Conservation (phyloP, 2,797 vertebrate species). For the Tragelaphus eurycerus region DNA sequence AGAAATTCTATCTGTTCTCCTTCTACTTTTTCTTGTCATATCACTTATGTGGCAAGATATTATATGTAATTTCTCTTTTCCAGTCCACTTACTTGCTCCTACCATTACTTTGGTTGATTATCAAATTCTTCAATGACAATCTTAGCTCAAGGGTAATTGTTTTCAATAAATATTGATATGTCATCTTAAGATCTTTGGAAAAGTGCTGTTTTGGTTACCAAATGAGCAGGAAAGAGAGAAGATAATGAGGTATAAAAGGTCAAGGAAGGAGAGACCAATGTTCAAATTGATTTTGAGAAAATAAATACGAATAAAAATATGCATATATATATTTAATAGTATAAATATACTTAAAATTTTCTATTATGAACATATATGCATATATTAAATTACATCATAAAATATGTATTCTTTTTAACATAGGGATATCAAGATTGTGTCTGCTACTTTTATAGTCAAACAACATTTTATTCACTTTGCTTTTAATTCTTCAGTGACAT, state of each 20-base stretch:
- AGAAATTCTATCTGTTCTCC: not conserved
- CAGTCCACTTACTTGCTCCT: not conserved
- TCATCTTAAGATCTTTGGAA: not conserved
- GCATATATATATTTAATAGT: not conserved
- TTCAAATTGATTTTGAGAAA: not conserved
- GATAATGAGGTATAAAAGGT: not conserved
- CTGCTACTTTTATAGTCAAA: not conserved
- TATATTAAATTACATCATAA: not conserved
- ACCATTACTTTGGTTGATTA: not conserved
- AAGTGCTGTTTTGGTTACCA: not conserved
- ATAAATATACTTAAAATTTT: not conserved
- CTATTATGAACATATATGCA: not conserved
- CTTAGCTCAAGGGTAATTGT: not conserved
- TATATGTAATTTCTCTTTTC: not conserved
- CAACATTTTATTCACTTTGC: not conserved
- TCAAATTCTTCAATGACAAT: not conserved
- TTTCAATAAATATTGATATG: not conserved
- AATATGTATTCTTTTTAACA: not conserved
- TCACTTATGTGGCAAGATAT: not conserved
- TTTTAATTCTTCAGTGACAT: not conserved
- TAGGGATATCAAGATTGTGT: not conserved
- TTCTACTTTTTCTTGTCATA: conserved; percentile 23
- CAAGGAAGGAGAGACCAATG: not conserved
- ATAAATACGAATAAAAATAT: not conserved
- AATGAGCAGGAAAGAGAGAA: not conserved